Base-by-base conservation (phyloP, 2,888 invertebrate species). In the Lucinisca nassula region DNA sequence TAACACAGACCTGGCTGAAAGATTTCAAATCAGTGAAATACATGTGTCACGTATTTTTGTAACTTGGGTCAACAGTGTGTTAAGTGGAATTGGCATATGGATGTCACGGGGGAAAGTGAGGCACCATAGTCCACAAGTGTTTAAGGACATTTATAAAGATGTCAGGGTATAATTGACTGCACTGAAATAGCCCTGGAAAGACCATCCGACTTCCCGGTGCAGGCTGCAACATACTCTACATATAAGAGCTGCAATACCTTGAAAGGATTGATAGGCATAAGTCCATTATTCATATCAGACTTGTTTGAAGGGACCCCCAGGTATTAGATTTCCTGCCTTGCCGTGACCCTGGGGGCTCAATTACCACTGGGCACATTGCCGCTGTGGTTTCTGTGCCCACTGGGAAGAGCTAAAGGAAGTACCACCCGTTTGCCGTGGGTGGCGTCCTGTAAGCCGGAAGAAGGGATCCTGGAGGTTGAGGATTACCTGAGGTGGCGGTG, bases 241-340 rank as follows among this genome's bases (percentile, higher is more conserved):
- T 75, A 78, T 37, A 78, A 78, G 21, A 51, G 58, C 17, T 78
- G 77, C n/a, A 78, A 58, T 32, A 78, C 78, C 6, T 32, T 37
- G 35, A 78, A 78, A 58, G 76, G 76, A 10, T 24, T 76, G 10
- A 49, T 76, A 24, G 76, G 76, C 21, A 76, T 76, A 76, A 76
- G 76, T 8, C 76, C 76, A 49, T 49, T 51, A 40, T 76, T 76
- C 32, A 35, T 76, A 12, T 76, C 76, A 8, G 27, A 49, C 17
- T 27, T 49, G 21, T 76, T 76, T 76, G 55, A 51, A 49, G 76
- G 78, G 21, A 78, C n/a, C n/a, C n/a, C n/a, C n/a, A n/a, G n/a
- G n/a, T n/a, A n/a, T n/a, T n/a, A n/a, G n/a, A n/a, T n/a, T n/a
- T n/a, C n/a, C n/a, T n/a, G n/a, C n/a, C n/a, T n/a, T n/a, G n/a